Percentiles rank a stretch among this genome's conserved stretches.
These are phyloP conservation scores for Nebria brevicollis DNA, from an alignment of 2,888 invertebrate species.

Conservation along the genomic window DNA sequence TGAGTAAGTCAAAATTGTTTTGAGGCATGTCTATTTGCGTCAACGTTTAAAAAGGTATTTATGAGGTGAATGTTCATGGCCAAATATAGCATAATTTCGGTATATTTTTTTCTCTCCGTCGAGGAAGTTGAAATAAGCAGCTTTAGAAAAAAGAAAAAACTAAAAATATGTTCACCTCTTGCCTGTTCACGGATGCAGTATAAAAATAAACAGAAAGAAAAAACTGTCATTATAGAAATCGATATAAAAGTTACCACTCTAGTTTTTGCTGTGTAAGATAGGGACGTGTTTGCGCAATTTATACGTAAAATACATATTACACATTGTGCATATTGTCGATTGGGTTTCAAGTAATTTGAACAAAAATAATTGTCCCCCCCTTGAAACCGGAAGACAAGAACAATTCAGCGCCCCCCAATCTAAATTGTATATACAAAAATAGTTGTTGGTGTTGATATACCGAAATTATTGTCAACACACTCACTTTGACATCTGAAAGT, in stretches of 20 bases:
- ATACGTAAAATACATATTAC: too few relatives aligned
- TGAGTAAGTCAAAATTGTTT: too few relatives aligned
- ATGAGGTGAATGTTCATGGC: neutral
- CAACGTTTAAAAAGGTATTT: neutral
- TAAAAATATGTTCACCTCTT: conserved; percentile 22
- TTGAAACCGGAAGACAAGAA: neutral
- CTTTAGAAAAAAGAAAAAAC: conserved; percentile 11
- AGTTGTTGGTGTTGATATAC: neutral
- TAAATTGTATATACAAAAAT: neutral
- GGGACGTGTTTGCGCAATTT: neutral
- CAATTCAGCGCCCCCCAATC: neutral
- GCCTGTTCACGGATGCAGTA: conserved; percentile 4
- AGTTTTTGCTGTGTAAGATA: neutral
- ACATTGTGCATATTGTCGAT: too few relatives aligned
- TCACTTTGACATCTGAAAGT: neutral
- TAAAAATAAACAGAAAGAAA: conserved; percentile 17
- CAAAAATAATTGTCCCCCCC: neutral
- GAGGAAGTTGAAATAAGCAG: conserved; percentile 20
- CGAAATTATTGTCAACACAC: neutral
- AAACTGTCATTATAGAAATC: neutral
- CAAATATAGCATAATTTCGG: conserved; percentile 16
- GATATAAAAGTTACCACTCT: neutral
- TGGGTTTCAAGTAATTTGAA: neutral
- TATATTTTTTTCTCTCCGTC: conserved; percentile 10
- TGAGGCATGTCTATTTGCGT: neutral